Evolutionary conservation across 1,140 invertebrate species (phyloP).

Genomic region (Ceratoteleas bidentatus): DNA sequence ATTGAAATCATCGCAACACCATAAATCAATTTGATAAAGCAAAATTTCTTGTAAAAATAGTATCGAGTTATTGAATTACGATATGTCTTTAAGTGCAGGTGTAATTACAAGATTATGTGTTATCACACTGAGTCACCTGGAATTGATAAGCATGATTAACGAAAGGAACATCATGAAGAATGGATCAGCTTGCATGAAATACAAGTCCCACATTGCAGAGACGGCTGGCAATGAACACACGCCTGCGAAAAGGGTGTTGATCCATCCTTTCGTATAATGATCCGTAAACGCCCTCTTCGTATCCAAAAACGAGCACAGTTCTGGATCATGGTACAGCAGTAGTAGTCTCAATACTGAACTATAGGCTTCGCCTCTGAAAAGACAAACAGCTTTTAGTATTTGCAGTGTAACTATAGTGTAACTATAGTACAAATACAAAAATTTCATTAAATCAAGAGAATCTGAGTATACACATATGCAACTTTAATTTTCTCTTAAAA

Average conservation of each 20-base stretch:
- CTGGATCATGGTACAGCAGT: constrained; percentile 98
- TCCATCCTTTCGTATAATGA: constrained; percentile 94
- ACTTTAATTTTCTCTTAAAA: too few species aligned
- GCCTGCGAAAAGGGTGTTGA: constrained; percentile 94
- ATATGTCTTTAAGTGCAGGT: not conserved
- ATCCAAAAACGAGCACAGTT: constrained; percentile 97
- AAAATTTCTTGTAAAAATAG: not conserved
- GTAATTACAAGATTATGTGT: not conserved
- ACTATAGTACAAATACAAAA: too few species aligned
- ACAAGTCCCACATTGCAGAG: constrained; percentile 97
- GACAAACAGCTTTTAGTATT: too few species aligned
- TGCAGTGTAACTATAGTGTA: too few species aligned
- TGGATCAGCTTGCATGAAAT: constrained; percentile 97
- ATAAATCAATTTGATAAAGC: too few species aligned
- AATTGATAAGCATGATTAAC: constrained; percentile 97
- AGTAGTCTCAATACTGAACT: constrained; percentile 90
- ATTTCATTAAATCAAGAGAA: too few species aligned
- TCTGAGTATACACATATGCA: too few species aligned
- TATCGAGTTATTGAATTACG: not conserved
- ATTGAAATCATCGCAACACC: too few species aligned
- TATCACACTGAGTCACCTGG: constrained; percentile 83
- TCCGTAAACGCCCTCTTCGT: constrained; percentile 97
- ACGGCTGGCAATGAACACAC: constrained; percentile 93
- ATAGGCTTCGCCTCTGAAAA: constrained; percentile 82
- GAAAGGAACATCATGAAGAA: constrained; percentile 98